Conservation (phyloP, 64 coral and sea anemone genomes). For the Pachyseris speciosa region DNA sequence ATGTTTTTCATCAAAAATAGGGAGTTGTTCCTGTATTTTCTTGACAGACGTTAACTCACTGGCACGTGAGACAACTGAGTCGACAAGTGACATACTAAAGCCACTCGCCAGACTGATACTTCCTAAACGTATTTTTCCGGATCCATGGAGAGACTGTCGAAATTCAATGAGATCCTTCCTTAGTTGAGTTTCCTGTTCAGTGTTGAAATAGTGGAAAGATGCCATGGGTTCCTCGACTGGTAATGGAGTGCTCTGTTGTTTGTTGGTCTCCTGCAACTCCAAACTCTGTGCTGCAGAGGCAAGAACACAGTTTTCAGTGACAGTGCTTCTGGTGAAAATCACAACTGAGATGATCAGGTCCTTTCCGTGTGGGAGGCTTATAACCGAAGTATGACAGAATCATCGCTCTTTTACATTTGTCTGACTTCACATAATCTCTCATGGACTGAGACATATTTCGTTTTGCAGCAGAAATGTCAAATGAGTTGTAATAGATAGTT, state of each 20-base stretch:
- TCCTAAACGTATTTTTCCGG: neutral
- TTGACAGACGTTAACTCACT: neutral
- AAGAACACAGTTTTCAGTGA: neutral
- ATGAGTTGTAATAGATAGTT: conserved; percentile 46
- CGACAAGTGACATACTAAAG: neutral
- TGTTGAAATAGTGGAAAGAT: neutral
- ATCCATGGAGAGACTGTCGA: neutral
- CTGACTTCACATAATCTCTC: conserved; percentile 43
- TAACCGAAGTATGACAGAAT: conserved; percentile 57
- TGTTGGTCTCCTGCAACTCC: neutral
- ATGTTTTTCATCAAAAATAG: neutral
- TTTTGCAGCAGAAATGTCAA: conserved; percentile 64
- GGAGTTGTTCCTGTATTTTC: neutral
- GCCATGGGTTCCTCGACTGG: conserved; percentile 2
- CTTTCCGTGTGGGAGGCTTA: too few species aligned
- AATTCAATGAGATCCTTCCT: conserved; percentile 2
- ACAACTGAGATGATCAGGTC: too few species aligned
- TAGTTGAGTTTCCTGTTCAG: conserved; percentile 14
- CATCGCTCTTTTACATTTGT: conserved; percentile 54
- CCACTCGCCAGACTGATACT: neutral
- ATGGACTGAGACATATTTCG: conserved; percentile 31
- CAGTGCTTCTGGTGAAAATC: too few species aligned
- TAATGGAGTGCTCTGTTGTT: neutral
- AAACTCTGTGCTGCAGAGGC: neutral
- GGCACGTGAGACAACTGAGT: neutral